Conservation (phyloP, 2,797 vertebrate species). For the Bucorvus abyssinicus region DNA sequence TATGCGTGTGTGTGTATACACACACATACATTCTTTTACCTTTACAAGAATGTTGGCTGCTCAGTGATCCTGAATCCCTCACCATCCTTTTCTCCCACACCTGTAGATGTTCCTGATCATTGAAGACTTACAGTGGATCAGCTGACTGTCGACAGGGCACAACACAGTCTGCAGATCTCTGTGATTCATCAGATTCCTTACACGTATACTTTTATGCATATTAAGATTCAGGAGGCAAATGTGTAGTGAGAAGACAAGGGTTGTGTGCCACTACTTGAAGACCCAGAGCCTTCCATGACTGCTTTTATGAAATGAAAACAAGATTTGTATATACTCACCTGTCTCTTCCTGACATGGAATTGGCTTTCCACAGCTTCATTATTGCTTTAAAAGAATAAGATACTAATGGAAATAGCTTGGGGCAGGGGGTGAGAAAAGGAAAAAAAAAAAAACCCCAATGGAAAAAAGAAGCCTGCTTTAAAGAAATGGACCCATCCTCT, state of each 20-base stretch:
- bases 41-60: not conserved
- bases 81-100: not conserved
- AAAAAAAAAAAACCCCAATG: accelerated
- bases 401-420: not conserved
- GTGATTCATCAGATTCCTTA: not conserved
- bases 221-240: not conserved
- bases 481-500: not conserved
- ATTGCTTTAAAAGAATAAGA: not conserved
- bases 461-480: accelerated
- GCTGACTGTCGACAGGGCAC: not conserved
- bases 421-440: accelerated
- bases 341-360: not conserved
- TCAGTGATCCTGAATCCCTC: not conserved
- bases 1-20: accelerated
- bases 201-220: accelerated
- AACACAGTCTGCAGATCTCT: not conserved
- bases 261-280: not conserved
- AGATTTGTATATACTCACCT: not conserved
- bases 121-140: not conserved
- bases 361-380: not conserved
- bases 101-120: not conserved
- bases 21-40: not conserved
- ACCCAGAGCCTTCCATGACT: not conserved
- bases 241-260: not conserved
- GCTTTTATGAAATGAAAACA: not conserved